Percentiles rank a stretch among this genome's conserved stretches.
These are phyloP conservation scores for Galaxea fascicularis DNA, from an alignment of 92 coral and sea anemone species.

Conservation along the genomic window DNA sequence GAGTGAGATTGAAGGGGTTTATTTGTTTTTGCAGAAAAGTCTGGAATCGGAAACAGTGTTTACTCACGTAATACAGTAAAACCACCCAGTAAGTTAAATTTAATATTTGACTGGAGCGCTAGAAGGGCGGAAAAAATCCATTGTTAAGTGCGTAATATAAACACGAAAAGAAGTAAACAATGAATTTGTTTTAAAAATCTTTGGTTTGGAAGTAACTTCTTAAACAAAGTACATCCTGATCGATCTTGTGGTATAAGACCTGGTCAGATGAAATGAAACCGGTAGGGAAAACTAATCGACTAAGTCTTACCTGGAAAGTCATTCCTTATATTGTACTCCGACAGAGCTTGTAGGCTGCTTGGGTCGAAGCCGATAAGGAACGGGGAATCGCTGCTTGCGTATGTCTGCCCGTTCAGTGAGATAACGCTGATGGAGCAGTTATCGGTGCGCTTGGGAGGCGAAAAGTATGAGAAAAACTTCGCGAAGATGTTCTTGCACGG, in stretches of 20 bases:
- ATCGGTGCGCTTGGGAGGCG: slow-evolving; percentile 93
- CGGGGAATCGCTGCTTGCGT: slow-evolving; percentile 96
- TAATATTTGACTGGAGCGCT: neutral
- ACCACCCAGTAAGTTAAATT: neutral
- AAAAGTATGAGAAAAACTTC: slow-evolving; percentile 92
- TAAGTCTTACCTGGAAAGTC: slow-evolving; percentile 79
- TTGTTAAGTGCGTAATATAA: neutral
- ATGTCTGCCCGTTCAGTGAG: slow-evolving; percentile 80
- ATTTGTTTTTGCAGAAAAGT: slow-evolving; percentile 1
- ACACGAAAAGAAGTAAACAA: neutral
- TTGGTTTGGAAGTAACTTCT: neutral
- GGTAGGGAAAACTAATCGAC: neutral
- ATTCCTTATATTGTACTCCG: slow-evolving; percentile 81
- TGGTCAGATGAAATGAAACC: neutral
- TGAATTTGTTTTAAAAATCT: neutral
- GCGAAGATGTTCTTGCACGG: slow-evolving; percentile 98
- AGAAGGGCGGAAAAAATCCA: neutral
- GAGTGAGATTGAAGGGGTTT: neutral
- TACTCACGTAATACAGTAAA: neutral
- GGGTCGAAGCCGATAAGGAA: slow-evolving; percentile 85
- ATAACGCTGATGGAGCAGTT: slow-evolving; percentile 85
- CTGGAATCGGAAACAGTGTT: neutral
- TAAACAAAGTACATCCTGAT: neutral
- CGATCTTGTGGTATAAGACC: too few relatives aligned
- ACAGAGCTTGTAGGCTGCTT: slow-evolving; percentile 71